Base-by-base conservation (phyloP, 2,797 vertebrate genomes). In the Simalia tracyae region DNA sequence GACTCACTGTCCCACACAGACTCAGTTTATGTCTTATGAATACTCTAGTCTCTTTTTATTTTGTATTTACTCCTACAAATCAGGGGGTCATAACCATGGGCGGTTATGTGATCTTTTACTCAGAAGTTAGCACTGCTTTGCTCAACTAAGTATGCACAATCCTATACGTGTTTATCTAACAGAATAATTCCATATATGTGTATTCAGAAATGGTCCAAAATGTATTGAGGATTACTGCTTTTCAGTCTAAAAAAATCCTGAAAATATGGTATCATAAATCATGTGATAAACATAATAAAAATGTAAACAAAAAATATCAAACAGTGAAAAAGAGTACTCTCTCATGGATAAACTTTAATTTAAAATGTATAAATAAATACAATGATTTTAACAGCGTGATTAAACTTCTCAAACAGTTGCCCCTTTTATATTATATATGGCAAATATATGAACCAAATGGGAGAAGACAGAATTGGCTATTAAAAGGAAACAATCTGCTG, bases 31-130 rank as follows among this genome's bases (percentile, higher is more conserved):
- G 14, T 36, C 24, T 11, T 63, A 56, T 56, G 26, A 63, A 24
- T 54, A 19, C 10, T 60, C 46, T 88, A 28, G 17, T 28, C 42
- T 46, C 84, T 72, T 85, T 57, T 89, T 36, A 54, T 89, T 66
- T 42, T 92, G 63, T 92, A 36, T 88, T 81, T 86, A 54, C 94
- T 89, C 89, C 0, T 61, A 0, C 12, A 84, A 95, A 91, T 64
- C 59, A 93, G 90, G 72, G 91, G 22, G 9, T 36, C 89, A 91
- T 91, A 93, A 95, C 93, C 93, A 2, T 54, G 28, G 26, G 59
- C 19, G n/a, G 2, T 63, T 15, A 24, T 54, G 4, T 24, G 54
- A 10, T 86, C 50, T 50, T 84, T 56, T 85, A 64, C 61, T 86
- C 54, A 86, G 84, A 68, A 7, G 63, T 87, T 87, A 60, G 36